A percentile compares a stretch with the other conserved stretches of the same genome.
These are phyloP conservation scores for Epizoanthus ramosus DNA, from an alignment of 92 coral and sea anemone genomes.

Conservation along the genomic window DNA sequence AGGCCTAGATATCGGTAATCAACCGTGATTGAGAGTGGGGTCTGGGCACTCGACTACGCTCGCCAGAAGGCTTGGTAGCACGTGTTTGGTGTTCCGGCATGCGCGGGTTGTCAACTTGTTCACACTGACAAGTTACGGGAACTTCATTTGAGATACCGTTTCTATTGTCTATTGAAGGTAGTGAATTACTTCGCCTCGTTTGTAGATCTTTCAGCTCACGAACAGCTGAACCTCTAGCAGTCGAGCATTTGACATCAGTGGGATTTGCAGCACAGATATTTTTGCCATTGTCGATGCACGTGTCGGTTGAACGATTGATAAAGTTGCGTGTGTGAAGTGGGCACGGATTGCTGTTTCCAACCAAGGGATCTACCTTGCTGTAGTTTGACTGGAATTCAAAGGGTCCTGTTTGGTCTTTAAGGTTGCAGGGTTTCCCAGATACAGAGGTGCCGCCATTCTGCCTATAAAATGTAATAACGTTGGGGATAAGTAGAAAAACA, in stretches of 20 bases:
- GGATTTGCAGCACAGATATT: neutral
- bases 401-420: neutral
- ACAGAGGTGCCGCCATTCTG: neutral
- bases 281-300: neutral
- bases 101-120: neutral
- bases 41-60: slow-evolving; percentile 3
- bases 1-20: slow-evolving; percentile 16
- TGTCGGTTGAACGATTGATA: slow-evolving; percentile 17
- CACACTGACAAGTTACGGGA: slow-evolving; percentile 14
- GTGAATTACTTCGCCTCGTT: slow-evolving; percentile 22
- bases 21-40: slow-evolving; percentile 26
- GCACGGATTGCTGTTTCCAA: slow-evolving; percentile 2
- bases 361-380: neutral
- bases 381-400: neutral
- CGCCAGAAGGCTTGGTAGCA: slow-evolving; percentile 1
- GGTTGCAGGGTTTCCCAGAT: neutral
- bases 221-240: neutral
- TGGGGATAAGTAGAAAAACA: neutral
- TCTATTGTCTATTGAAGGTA: slow-evolving; percentile 19
- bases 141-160: neutral
- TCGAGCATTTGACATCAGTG: neutral
- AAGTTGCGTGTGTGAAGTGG: slow-evolving; percentile 9
- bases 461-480: neutral
- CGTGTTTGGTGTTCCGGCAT: neutral
- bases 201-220: neutral